phyloP scores from a whole-genome alignment of 2,888 invertebrate species.

The Chrysina gloriosa region DNA sequence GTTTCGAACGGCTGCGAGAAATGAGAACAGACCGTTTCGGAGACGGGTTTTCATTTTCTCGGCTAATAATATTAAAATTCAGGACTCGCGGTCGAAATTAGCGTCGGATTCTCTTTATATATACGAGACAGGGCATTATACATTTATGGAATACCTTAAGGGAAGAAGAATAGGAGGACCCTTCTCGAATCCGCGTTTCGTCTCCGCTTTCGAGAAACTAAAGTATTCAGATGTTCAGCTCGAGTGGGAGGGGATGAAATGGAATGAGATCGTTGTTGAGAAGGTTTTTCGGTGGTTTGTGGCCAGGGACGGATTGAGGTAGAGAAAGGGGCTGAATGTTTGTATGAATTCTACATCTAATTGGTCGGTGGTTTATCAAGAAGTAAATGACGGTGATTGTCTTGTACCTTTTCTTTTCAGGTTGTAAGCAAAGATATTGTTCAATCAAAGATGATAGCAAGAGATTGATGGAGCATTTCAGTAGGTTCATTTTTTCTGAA shows the following conservation, averaged over 20 bases:
- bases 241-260: background rate
- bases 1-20: background rate
- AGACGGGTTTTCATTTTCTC: slow-evolving; percentile 37
- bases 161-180: background rate
- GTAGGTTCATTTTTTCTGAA: too few species aligned
- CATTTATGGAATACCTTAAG: slow-evolving; percentile 37
- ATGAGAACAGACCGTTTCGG: slow-evolving; percentile 25
- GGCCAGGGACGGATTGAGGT: background rate
- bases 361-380: too few species aligned
- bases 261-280: background rate
- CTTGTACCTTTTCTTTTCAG: too few species aligned
- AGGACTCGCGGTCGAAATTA: slow-evolving; percentile 28
- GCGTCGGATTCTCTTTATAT: slow-evolving; percentile 38
- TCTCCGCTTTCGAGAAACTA: slow-evolving; percentile 3
- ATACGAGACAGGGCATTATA: slow-evolving; percentile 31
- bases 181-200: background rate
- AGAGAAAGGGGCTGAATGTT: too few species aligned
- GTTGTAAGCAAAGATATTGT: too few species aligned
- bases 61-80: slow-evolving; percentile 40
- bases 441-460: too few species aligned
- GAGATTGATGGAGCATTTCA: too few species aligned
- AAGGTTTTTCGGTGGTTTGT: background rate
- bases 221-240: slow-evolving; percentile 24
- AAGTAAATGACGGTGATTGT: too few species aligned
- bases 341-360: too few species aligned